These are phyloP conservation scores for Papilio machaon DNA, from an alignment of 1,140 invertebrate species.

Conservation along the genomic window DNA sequence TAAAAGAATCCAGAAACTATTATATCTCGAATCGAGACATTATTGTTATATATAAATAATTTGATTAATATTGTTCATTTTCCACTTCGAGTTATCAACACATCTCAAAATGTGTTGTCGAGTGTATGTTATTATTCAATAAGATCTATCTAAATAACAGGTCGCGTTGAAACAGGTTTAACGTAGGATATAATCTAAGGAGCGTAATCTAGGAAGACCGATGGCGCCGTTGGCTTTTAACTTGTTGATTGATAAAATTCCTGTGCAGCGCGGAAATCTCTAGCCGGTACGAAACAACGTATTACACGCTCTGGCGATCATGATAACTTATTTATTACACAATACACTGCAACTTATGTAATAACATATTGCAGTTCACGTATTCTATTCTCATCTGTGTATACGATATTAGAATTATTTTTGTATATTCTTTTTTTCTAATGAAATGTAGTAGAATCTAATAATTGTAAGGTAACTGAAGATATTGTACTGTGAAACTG, in stretches of 20 bases:
- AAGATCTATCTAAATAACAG: conserved; percentile 32
- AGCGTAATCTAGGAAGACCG: conserved; percentile 23
- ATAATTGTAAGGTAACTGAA: too few relatives aligned
- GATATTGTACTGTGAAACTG: too few relatives aligned
- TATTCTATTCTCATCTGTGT: background rate
- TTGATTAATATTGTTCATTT: background rate
- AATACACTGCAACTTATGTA: background rate
- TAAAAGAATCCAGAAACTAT: background rate
- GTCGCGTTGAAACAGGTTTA: conserved; percentile 31
- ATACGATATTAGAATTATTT: background rate
- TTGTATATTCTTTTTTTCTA: too few relatives aligned
- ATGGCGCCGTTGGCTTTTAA: conserved; percentile 30
- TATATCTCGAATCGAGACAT: background rate
- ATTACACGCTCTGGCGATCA: conserved; percentile 2
- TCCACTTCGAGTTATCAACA: conserved; percentile 1
- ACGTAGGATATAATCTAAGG: conserved; percentile 34
- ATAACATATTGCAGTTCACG: background rate
- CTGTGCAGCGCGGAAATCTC: conserved; percentile 29
- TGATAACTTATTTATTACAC: conserved; percentile 25
- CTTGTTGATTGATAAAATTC: conserved; percentile 39
- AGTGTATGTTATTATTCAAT: conserved; percentile 33
- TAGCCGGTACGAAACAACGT: conserved; percentile 8
- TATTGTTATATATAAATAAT: background rate
- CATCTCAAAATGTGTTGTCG: conserved; percentile 4
- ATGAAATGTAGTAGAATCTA: too few relatives aligned